Evolutionary conservation across 2,797 vertebrate genomes (phyloP).

Genomic region (Buphagus erythrorhynchus): DNA sequence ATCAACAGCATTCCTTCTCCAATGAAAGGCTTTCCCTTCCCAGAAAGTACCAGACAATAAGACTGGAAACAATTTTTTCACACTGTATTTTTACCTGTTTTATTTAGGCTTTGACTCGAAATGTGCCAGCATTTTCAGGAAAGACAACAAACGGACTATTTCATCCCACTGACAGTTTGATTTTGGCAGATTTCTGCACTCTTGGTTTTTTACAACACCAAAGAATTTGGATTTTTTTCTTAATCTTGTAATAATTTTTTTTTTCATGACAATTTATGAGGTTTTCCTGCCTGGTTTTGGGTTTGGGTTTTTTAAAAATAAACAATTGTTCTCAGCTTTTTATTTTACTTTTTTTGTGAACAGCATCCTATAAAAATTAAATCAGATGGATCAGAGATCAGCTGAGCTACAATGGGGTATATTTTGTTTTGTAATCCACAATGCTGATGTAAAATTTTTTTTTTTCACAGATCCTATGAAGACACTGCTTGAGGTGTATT

Average conservation of each 20-base stretch:
- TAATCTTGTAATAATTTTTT: not conserved
- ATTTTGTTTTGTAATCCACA: not conserved
- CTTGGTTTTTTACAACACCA: not conserved
- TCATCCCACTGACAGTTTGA: not conserved
- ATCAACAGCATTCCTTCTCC: not conserved
- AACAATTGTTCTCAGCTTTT: not conserved
- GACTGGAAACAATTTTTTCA: not conserved
- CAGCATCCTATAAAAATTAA: not conserved
- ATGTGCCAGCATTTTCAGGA: not conserved
- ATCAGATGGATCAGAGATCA: not conserved
- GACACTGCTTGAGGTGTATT: not conserved
- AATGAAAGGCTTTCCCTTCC: not conserved
- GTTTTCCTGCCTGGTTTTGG: not conserved
- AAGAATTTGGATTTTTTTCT: not conserved
- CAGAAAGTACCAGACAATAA: not conserved
- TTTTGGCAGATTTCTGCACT: constrained; percentile 2
- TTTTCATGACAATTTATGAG: not conserved
- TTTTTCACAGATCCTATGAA: not conserved
- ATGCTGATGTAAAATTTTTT: not conserved
- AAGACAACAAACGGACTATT: constrained; percentile 2
- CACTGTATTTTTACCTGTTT: constrained; percentile 21
- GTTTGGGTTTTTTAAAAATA: not conserved
- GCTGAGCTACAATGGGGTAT: not conserved
- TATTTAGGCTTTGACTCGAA: constrained; percentile 48
- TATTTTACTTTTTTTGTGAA: not conserved